Percentiles rank a stretch among this genome's conserved stretches.
These are phyloP conservation scores for Syngnathus scovelli DNA, from an alignment of 2,113 vertebrate species.

Conservation along the genomic window DNA sequence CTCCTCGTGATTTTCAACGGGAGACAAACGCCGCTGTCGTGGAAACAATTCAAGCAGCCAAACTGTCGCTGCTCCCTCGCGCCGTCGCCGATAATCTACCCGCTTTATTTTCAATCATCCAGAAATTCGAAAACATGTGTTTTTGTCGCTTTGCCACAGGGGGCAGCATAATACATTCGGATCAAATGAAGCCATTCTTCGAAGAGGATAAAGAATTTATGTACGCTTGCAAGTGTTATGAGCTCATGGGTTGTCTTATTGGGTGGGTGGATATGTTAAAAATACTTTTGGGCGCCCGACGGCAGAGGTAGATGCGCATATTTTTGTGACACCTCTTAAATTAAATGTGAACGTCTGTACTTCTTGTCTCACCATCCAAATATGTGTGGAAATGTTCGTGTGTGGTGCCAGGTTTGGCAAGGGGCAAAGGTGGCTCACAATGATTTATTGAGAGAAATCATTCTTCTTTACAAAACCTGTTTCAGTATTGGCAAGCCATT, in stretches of 20 bases:
- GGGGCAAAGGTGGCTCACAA: neutral
- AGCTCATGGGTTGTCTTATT: neutral
- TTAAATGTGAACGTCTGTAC: neutral
- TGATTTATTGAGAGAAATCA: neutral
- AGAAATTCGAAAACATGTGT: no score
- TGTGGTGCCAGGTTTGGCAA: neutral
- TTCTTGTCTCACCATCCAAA: neutral
- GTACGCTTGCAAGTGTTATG: neutral
- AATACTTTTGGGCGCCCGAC: neutral
- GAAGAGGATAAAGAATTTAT: neutral
- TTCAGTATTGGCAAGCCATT: neutral
- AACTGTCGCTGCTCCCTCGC: neutral
- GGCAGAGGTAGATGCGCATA: neutral
- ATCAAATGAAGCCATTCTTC: neutral
- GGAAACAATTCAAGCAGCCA: neutral
- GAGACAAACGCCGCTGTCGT: neutral
- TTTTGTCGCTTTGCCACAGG: no score
- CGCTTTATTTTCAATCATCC: neutral
- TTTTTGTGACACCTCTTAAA: neutral
- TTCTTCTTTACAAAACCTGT: neutral
- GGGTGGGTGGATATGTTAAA: neutral
- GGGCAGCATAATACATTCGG: no score
- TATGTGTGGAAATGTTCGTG: neutral
- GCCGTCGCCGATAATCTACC: neutral
- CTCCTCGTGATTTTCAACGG: neutral